Evolutionary conservation across 1,140 invertebrate genomes (phyloP).

Genomic region (Euglossa dilemma): DNA sequence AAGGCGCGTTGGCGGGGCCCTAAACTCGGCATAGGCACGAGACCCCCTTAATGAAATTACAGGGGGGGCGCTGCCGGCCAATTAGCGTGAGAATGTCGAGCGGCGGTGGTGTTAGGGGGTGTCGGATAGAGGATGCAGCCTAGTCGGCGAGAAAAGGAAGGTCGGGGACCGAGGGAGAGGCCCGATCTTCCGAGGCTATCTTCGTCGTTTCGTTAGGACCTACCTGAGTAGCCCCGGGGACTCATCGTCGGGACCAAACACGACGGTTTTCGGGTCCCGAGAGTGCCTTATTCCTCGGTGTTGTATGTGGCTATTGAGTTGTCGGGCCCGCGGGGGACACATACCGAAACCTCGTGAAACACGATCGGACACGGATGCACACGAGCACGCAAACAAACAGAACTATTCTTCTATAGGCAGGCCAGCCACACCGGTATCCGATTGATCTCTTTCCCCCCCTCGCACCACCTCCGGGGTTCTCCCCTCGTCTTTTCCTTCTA

Average conservation of each 20-base stretch:
- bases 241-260: slow-evolving; percentile 66
- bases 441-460: slow-evolving; percentile 56
- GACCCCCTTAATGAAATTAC: slow-evolving; percentile 78
- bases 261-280: slow-evolving; percentile 52
- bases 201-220: slow-evolving; percentile 64
- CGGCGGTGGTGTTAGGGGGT: slow-evolving; percentile 57
- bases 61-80: slow-evolving; percentile 75
- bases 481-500: neutral
- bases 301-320: slow-evolving; percentile 75
- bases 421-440: slow-evolving; percentile 62
- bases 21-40: slow-evolving; percentile 72
- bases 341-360: slow-evolving; percentile 74
- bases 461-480: neutral
- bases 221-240: slow-evolving; percentile 73
- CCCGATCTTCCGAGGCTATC: slow-evolving; percentile 44
- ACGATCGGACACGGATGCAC: slow-evolving; percentile 76
- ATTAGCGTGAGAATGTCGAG: slow-evolving; percentile 78
- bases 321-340: slow-evolving; percentile 72
- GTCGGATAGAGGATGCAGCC: slow-evolving; percentile 59
- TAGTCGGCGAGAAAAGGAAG: slow-evolving; percentile 15
- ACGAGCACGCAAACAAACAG: slow-evolving; percentile 74
- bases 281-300: slow-evolving; percentile 67
- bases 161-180: neutral
- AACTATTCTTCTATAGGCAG: slow-evolving; percentile 62
- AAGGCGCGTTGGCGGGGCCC: slow-evolving; percentile 58